phyloP scores from a whole-genome alignment of 2,113 vertebrate genomes.

The Albula goreensis region DNA sequence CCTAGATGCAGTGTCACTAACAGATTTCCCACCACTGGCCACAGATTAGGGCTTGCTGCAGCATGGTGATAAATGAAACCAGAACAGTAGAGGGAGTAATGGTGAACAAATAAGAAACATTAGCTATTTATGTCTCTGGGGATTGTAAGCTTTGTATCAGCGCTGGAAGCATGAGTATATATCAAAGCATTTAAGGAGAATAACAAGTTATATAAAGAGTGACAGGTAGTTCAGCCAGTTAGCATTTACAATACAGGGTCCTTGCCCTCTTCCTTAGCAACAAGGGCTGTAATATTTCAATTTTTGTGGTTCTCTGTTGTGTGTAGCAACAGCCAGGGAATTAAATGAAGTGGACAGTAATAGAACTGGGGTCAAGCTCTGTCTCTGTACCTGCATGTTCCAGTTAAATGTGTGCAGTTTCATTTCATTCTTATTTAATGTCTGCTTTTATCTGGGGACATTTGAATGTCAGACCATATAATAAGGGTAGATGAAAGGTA shows the following conservation, averaged over 20 bases:
- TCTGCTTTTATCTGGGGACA: neutral
- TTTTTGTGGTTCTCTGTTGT: neutral
- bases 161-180: neutral
- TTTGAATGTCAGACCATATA: neutral
- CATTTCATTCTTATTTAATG: neutral
- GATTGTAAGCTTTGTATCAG: neutral
- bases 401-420: neutral
- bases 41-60: neutral
- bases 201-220: neutral
- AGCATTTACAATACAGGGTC: neutral
- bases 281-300: neutral
- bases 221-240: neutral
- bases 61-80: neutral
- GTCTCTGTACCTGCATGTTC: neutral
- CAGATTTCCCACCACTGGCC: neutral
- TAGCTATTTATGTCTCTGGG: neutral
- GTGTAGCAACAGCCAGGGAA: neutral
- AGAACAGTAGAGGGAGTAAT: neutral
- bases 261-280: neutral
- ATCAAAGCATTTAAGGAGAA: neutral
- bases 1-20: neutral
- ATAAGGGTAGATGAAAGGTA: neutral
- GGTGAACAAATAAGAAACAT: neutral
- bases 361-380: neutral
- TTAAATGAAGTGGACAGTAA: neutral